Percentiles rank a stretch among this genome's conserved stretches.
Conservation (phyloP, 2,797 vertebrate genomes). For the Bovichtus diacanthus region DNA sequence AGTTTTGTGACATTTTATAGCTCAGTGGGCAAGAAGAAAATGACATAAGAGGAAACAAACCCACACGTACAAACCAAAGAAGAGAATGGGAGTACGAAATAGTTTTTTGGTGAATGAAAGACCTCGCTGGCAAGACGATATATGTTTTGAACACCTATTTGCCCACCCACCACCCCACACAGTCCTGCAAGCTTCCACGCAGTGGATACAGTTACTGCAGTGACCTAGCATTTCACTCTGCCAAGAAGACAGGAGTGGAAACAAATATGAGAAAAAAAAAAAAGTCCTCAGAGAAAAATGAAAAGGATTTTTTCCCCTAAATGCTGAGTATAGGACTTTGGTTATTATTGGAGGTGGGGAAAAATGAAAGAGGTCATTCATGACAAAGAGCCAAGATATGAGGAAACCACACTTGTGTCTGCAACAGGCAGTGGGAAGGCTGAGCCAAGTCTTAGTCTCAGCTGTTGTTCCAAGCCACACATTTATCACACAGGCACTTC, state of each 20-base stretch:
- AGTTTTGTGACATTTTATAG: conserved; percentile 27
- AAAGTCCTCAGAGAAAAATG: conserved; percentile 58
- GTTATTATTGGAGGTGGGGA: conserved; percentile 82
- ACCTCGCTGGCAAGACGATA: conserved; percentile 37
- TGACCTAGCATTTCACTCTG: conserved; percentile 70
- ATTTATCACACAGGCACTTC: conserved; percentile 87
- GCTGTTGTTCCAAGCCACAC: conserved; percentile 86
- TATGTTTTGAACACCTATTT: conserved; percentile 57
- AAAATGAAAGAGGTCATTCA: conserved; percentile 86
- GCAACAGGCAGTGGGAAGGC: conserved; percentile 76
- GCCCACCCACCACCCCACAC: conserved; percentile 59
- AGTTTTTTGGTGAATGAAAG: conserved; percentile 49
- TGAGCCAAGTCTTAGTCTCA: conserved; percentile 82
- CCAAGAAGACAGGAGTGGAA: conserved; percentile 80
- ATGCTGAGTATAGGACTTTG: conserved; percentile 83
- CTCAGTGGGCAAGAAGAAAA: neutral
- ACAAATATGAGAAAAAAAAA: conserved; percentile 74
- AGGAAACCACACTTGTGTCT: conserved; percentile 87
- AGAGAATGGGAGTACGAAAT: conserved; percentile 44
- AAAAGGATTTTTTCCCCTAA: conserved; percentile 67
- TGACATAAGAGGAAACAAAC: conserved; percentile 31
- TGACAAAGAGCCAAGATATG: conserved; percentile 85
- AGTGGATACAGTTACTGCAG: conserved; percentile 76
- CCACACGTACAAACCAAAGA: conserved; percentile 18
- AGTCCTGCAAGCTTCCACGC: conserved; percentile 55